These are phyloP conservation scores for Ctenodactylus gundi DNA, from an alignment of 2,113 vertebrate species.

Conservation along the genomic window DNA sequence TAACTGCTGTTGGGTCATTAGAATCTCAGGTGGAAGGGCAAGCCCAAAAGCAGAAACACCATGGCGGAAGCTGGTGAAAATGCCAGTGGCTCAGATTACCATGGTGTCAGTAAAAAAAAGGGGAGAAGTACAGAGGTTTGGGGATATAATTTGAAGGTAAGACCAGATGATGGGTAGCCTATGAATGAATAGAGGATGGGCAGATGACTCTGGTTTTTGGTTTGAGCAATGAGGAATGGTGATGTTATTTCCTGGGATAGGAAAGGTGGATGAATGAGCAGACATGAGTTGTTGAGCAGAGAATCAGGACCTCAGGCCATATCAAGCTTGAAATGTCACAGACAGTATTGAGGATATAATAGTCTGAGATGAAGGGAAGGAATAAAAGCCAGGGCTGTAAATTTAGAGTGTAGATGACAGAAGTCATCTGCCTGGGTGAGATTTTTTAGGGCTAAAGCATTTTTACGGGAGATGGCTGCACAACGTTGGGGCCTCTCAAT, in stretches of 20 bases:
- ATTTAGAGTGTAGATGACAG: background rate
- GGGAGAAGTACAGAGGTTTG: background rate
- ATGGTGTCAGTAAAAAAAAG: background rate
- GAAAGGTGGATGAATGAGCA: background rate
- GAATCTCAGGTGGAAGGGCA: background rate
- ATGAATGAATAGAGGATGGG: background rate
- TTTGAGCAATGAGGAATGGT: background rate
- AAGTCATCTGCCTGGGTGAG: background rate
- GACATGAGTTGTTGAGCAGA: background rate
- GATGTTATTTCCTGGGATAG: background rate
- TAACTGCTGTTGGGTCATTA: background rate
- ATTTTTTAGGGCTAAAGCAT: background rate
- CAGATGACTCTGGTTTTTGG: background rate
- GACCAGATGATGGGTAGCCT: background rate
- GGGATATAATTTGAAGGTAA: background rate
- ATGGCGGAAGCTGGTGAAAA: background rate
- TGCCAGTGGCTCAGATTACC: background rate
- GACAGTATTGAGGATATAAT: background rate
- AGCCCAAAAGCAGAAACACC: background rate
- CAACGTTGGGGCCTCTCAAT: background rate
- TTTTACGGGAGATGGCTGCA: background rate
- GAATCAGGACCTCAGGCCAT: background rate
- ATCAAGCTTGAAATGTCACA: background rate
- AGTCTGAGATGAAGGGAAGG: constrained; percentile 4
- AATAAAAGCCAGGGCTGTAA: background rate